phyloP scores from a whole-genome alignment of 1,140 invertebrate genomes.

The Eumaeus atala region DNA sequence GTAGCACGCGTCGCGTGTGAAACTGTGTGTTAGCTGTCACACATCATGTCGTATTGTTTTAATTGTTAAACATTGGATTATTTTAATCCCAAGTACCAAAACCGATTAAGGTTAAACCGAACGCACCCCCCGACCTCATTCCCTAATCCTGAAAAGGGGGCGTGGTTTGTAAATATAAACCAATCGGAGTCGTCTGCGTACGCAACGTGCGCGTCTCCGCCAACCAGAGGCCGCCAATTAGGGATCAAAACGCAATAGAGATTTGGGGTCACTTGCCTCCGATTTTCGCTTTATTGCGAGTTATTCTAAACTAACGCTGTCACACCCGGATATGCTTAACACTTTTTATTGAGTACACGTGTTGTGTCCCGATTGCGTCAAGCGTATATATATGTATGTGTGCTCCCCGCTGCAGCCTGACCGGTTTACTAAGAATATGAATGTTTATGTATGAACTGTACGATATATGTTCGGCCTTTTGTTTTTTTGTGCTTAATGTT shows the following conservation, averaged over 20 bases:
- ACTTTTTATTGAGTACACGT: neutral
- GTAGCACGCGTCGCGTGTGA: no score
- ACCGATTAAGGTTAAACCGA: constrained; percentile 17
- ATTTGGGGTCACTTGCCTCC: constrained; percentile 54
- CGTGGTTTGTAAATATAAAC: constrained; percentile 28
- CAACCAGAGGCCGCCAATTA: constrained; percentile 48
- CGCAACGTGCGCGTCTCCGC: constrained; percentile 29
- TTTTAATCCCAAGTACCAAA: constrained; percentile 35
- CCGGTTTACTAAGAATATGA: no score
- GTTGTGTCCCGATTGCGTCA: no score
- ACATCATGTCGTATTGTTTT: constrained; percentile 1
- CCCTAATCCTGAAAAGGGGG: constrained; percentile 42
- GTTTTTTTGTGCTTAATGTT: no score
- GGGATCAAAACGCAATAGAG: constrained; percentile 41
- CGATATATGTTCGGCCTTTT: no score
- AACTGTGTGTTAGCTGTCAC: no score
- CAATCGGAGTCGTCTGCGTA: constrained; percentile 35
- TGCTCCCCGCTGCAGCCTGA: no score
- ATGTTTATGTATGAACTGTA: no score
- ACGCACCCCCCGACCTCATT: constrained; percentile 28
- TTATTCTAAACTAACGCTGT: constrained; percentile 28
- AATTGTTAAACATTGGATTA: constrained; percentile 8
- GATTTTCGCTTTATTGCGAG: constrained; percentile 35
- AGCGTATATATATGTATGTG: no score
- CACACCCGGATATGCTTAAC: constrained; percentile 25